Conservation (phyloP, 2,113 vertebrate species). For the Alosa alosa region DNA sequence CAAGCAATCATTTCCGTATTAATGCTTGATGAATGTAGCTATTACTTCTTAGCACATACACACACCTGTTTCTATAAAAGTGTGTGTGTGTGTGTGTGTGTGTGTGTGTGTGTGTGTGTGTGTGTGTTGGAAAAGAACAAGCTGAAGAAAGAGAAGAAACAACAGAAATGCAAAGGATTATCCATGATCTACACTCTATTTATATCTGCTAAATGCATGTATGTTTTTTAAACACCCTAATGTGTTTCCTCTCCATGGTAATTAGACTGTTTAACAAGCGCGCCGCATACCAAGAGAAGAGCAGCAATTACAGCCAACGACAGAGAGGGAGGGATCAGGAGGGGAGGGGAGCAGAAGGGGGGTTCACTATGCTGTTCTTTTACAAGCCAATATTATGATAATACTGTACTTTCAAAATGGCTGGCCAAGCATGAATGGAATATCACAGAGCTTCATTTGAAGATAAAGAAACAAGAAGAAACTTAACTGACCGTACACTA, state of each 20-base stretch:
- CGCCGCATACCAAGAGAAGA: neutral
- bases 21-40: slow-evolving; percentile 8
- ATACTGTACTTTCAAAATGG: neutral
- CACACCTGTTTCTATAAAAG: neutral
- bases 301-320: slow-evolving; percentile 27
- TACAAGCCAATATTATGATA: too few species aligned
- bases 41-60: slow-evolving; percentile 17
- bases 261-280: slow-evolving; percentile 66
- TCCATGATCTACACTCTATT: neutral
- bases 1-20: slow-evolving; percentile 8
- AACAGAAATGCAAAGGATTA: neutral
- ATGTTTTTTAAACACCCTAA: slow-evolving; percentile 53
- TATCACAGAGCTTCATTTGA: neutral
- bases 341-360: neutral
- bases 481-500: neutral
- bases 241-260: slow-evolving; percentile 64
- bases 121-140: neutral
- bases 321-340: slow-evolving; percentile 2
- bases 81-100: too few species aligned
- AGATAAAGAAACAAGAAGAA: neutral
- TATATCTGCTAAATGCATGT: neutral
- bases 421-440: neutral
- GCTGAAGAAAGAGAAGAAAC: neutral
- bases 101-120: slow-evolving; percentile 10
- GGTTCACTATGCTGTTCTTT: too few species aligned